Evolutionary conservation across 1,140 invertebrate genomes (phyloP).

Genomic region (Hypothenemus hampei): DNA sequence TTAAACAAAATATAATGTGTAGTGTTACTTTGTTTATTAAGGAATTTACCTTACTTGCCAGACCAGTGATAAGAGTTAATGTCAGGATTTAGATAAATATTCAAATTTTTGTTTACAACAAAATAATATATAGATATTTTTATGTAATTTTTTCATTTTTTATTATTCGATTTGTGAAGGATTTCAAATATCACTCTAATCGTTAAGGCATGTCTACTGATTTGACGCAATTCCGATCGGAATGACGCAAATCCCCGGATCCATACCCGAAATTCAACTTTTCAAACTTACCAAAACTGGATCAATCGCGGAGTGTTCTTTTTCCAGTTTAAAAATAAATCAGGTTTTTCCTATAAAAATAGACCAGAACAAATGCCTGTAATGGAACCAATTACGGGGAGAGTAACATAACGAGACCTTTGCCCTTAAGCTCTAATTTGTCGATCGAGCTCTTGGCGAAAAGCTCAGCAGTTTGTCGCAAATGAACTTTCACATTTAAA

Average conservation of each 20-base stretch:
- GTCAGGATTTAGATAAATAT: no score
- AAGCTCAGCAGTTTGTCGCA: neutral
- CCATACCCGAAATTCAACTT: neutral
- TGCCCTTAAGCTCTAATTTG: neutral
- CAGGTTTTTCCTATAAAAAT: no score
- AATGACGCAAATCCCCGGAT: conserved; percentile 1
- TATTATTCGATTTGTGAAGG: neutral
- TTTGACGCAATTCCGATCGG: neutral
- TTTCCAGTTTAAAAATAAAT: no score
- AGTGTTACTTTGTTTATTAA: no score
- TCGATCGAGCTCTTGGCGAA: neutral
- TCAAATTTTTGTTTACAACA: no score
- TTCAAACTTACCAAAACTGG: no score
- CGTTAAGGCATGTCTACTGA: neutral
- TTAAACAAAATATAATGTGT: no score
- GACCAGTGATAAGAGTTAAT: no score
- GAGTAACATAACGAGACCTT: neutral
- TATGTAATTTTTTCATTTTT: neutral
- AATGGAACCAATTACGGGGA: no score
- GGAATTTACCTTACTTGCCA: no score
- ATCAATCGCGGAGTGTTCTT: no score
- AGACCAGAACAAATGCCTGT: no score
- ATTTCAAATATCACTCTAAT: neutral
- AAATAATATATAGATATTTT: neutral
- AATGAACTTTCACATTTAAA: neutral